Evolutionary conservation across 2,113 vertebrate species (phyloP).

Genomic region (Empidonax traillii): DNA sequence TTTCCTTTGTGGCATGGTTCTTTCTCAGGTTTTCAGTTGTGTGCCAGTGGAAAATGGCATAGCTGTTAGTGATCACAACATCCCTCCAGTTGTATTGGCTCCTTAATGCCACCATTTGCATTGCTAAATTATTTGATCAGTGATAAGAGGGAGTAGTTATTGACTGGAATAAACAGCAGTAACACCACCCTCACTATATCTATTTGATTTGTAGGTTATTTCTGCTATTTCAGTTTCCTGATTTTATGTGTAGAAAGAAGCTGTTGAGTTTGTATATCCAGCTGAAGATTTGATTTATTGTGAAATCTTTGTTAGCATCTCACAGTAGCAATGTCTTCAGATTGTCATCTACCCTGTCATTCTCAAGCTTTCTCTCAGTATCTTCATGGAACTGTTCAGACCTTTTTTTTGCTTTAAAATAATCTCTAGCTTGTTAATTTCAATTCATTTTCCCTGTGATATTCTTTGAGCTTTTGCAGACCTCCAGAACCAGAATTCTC

Average conservation of each 20-base stretch:
- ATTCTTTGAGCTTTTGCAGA: neutral
- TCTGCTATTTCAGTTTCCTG: neutral
- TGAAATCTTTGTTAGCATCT: neutral
- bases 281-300: neutral
- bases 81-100: neutral
- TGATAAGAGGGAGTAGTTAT: neutral
- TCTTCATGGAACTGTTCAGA: neutral
- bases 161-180: neutral
- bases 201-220: neutral
- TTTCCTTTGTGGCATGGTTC: neutral
- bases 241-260: neutral
- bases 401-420: slow-evolving; percentile 2
- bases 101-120: neutral
- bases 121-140: neutral
- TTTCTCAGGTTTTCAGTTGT: neutral
- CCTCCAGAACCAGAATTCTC: slow-evolving; percentile 20
- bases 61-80: neutral
- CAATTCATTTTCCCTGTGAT: neutral
- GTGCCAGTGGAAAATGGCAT: neutral
- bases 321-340: neutral
- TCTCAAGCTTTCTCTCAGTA: neutral
- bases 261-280: neutral
- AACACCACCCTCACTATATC: neutral
- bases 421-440: neutral
- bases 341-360: neutral